These are phyloP conservation scores for Tuberolachnus salignus DNA, from an alignment of 2,888 invertebrate species.

Conservation along the genomic window DNA sequence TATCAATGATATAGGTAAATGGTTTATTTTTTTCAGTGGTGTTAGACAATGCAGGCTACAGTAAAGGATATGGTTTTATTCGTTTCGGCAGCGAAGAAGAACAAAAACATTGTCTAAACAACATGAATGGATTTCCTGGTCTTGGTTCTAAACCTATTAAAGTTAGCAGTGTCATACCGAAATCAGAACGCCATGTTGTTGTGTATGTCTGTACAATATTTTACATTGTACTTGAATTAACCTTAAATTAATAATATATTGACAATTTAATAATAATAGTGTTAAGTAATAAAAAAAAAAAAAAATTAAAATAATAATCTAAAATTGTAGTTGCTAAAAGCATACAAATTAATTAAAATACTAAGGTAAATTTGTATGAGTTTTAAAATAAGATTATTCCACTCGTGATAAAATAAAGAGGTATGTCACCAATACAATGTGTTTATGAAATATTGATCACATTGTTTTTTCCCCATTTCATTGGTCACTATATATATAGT, in stretches of 20 bases:
- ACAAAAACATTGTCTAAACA: slow-evolving; percentile 87
- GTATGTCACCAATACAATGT: too few relatives aligned
- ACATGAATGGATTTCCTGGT: slow-evolving; percentile 92
- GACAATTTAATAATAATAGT: not conserved
- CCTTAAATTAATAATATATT: not conserved
- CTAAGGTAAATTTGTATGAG: too few relatives aligned
- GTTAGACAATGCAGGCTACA: slow-evolving; percentile 84
- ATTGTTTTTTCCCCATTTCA: too few relatives aligned
- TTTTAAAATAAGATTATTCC: too few relatives aligned
- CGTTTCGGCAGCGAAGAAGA: slow-evolving; percentile 92
- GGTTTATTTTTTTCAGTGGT: slow-evolving; percentile 71
- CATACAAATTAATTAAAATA: too few relatives aligned
- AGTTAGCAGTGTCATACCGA: slow-evolving; percentile 91
- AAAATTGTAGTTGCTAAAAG: not conserved
- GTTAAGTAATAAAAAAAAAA: not conserved
- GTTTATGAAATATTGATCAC: too few relatives aligned
- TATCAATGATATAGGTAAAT: not conserved
- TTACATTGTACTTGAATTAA: not conserved
- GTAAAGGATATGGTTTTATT: slow-evolving; percentile 95
- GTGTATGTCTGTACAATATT: slow-evolving; percentile 34
- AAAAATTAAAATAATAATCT: not conserved
- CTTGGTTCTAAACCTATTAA: slow-evolving; percentile 86
- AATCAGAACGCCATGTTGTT: slow-evolving; percentile 66
- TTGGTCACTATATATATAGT: too few relatives aligned
- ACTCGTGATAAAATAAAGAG: too few relatives aligned